Conservation (phyloP, 2,888 invertebrate species). For the Diadegma fenestrale region DNA sequence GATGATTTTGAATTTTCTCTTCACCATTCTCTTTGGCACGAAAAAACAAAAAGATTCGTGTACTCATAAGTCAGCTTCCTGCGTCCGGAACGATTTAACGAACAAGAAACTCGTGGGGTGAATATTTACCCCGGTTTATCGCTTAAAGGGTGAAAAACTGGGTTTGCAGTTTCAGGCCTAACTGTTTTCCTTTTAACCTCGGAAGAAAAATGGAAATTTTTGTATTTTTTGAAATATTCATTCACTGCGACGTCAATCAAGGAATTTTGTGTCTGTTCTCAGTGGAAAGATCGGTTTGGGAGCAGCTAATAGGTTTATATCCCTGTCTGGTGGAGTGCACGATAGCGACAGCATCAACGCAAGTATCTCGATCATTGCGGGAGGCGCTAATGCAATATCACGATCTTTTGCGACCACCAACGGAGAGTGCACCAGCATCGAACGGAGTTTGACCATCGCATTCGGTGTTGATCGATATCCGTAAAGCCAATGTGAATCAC, state of each 20-base stretch:
- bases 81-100: no score
- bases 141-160: no score
- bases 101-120: no score
- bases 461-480: conserved; percentile 47
- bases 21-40: no score
- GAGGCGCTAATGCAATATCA: conserved; percentile 96
- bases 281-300: conserved; percentile 97
- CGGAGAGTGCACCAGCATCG: conserved; percentile 76
- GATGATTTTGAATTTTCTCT: no score
- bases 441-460: conserved; percentile 82
- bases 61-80: no score
- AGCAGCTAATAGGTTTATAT: conserved; percentile 96
- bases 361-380: conserved; percentile 92
- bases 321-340: conserved; percentile 95
- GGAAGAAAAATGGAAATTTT: no score
- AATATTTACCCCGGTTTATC: no score
- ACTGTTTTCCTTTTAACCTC: no score
- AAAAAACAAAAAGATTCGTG: no score
- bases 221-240: neutral
- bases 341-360: conserved; percentile 90
- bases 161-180: no score
- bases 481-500: conserved; percentile 64
- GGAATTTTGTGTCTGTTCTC: conserved; percentile 48
- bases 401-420: conserved; percentile 91
- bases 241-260: neutral